Percentiles rank a stretch among this genome's conserved stretches.
Conservation (phyloP, 2,888 invertebrate genomes). For the Poecilobothrus nobilitatus region DNA sequence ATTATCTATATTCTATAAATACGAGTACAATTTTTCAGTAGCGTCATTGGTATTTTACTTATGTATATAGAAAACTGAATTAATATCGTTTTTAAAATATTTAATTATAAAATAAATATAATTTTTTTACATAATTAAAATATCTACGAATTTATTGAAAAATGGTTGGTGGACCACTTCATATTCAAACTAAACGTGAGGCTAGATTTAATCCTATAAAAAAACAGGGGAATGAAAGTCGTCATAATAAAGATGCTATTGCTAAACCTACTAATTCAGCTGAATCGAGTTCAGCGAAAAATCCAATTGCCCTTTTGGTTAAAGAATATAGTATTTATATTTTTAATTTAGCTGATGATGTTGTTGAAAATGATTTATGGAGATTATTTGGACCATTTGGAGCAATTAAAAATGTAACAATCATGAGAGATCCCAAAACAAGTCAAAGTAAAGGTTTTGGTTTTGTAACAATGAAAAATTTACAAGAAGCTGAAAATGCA, state of each 20-base stretch:
- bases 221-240: not conserved
- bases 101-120: too few relatives aligned
- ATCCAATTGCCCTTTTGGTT: not conserved
- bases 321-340: not conserved
- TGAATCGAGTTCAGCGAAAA: not conserved
- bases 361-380: not conserved
- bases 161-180: not conserved
- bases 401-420: not conserved
- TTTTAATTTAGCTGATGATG: slow-evolving; percentile 1
- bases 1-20: too few relatives aligned
- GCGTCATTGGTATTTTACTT: too few relatives aligned
- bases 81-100: too few relatives aligned
- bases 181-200: not conserved
- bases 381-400: not conserved
- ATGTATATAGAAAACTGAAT: too few relatives aligned
- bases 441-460: not conserved
- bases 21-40: too few relatives aligned
- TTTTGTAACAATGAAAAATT: not conserved
- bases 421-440: not conserved
- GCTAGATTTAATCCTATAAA: not conserved
- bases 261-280: not conserved
- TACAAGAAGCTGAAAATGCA: slow-evolving; percentile 1
- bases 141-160: not conserved
- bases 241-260: not conserved
- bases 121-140: too few relatives aligned